Evolutionary conservation across 1,140 invertebrate species (phyloP), one percentile per base, ranked within the genome.

Genomic region (Lucilia cuprina): DNA sequence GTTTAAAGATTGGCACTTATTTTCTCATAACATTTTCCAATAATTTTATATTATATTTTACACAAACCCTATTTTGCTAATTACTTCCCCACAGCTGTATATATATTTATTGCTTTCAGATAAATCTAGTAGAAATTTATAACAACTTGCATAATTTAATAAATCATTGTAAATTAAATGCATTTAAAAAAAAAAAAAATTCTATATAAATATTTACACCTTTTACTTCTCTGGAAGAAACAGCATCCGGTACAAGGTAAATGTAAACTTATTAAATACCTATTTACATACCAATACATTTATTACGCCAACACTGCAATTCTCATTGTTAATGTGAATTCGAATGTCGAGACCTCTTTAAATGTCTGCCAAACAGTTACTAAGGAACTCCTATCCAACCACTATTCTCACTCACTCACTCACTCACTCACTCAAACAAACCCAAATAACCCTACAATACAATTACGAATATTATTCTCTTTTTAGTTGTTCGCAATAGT

Each of bases 141-240:
- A 55, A 55, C 50, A 12, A 55, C 2, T 55, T 55, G 12, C n/a
- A 70, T n/a, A 70, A 70, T 25, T 70, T 70, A 70, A 70, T 70
- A 70, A 70, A 70, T 70, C 65, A 70, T 70, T 70, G n/a, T 70
- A 70, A 70, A 25, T 70, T 70, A 70, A 21, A 70, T 70, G 12
- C n/a, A 19, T 70, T 10, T 70, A 21, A 7, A 70, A 70, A 25
- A 70, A 7, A 21, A 7, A 70, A 70, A 25, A 70, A 7, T 70
- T 21, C 65, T 70, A 3, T 25, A 21, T 19, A 7, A 60, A 14
- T 14, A 8, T 41, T 41, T 5, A 55, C 17, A n/a, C 50, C 50
- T 55, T 55, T 55, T 41, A 8, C 10, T 8, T 3, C 41, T 41
- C 10, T 8, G 7, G 2, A 41, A 41, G 10, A 41, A 2, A 10